Evolutionary conservation across 2,888 invertebrate species (phyloP), one percentile per base, ranked within the genome.

Genomic region (Aethes cnicana): DNA sequence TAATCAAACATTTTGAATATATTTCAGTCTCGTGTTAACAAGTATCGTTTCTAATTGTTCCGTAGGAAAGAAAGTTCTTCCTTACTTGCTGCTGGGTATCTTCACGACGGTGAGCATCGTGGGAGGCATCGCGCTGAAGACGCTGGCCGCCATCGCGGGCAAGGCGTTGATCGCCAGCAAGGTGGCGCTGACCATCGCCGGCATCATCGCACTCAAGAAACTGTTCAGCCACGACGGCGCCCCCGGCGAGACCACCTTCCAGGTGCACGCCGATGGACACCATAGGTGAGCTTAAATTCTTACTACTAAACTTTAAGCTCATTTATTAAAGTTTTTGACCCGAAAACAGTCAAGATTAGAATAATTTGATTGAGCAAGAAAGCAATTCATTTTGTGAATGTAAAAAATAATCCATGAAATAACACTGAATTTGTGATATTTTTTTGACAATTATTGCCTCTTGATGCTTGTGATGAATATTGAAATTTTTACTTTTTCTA

Each of bases 131-230:
- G 92, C 93, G 28, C 81, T 94, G 66, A 94, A 94, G 80, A 93
- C 93, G 17, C 79, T 94, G 58, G 94, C 93, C 47, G 89, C 93
- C 18, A 92, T 94, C 64, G 94, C 94, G 37, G 93, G 93, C 36
- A 93, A 94, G 75, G 94, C 94, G 23, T 84, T 94, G 57, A 91
- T 94, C 56, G 93, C 94, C 61, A 93, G 93, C 74, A 94, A 94
- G 74, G 92, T 94, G 37, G 94, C 94, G 1, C 77, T 94, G 52
- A 93, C 94, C 54, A 94, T 94, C 63, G 93, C 94, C 55, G 92
- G 93, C 47, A 93, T 94, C 53, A 93, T 94, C 63, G 94, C 92
- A 14, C 78, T 94, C 62, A 94, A 94, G 84, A 94, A 94, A 75
- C 87, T 94, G 59, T 94, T 94, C 83, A 92, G 93, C 55, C 92